A percentile compares a stretch with the other conserved stretches of the same genome.
phyloP scores from a whole-genome alignment of 1,140 invertebrate species.

The Mylabris phalerata region DNA sequence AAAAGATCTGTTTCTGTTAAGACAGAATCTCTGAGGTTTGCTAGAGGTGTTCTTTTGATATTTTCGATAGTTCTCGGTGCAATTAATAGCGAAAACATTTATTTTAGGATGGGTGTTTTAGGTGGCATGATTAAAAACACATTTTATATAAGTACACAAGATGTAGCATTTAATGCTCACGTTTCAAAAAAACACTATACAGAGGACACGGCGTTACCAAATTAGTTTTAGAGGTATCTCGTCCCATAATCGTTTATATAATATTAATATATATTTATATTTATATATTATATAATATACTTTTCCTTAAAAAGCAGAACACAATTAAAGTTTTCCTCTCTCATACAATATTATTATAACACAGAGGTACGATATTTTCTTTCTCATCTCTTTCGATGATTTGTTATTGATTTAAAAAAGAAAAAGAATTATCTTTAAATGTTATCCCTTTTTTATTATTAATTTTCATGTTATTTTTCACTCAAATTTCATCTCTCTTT shows the following conservation, averaged over 20 bases:
- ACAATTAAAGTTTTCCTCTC: conserved; percentile 43
- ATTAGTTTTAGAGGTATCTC: conserved; percentile 41
- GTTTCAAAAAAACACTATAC: conserved; percentile 59
- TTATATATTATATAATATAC: too few relatives aligned
- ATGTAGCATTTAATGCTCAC: conserved; percentile 59
- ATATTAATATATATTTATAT: conserved; percentile 37
- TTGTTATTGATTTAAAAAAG: conserved; percentile 41
- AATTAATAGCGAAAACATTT: too few relatives aligned
- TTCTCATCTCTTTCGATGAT: conserved; percentile 34
- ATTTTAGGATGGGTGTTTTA: too few relatives aligned
- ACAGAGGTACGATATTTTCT: conserved; percentile 42
- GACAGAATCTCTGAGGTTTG: too few relatives aligned
- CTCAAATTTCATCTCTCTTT: conserved; percentile 3
- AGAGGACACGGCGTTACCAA: conserved; percentile 48
- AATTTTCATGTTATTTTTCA: neutral
- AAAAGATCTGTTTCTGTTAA: too few relatives aligned
- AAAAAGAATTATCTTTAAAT: neutral
- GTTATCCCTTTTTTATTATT: neutral
- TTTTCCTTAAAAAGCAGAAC: conserved; percentile 44
- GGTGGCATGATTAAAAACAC: conserved; percentile 39
- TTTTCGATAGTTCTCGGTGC: too few relatives aligned
- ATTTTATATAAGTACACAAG: conserved; percentile 52
- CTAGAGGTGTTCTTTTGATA: too few relatives aligned
- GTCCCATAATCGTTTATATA: conserved; percentile 39
- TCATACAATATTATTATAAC: conserved; percentile 35